Evolutionary conservation across 2,888 invertebrate genomes (phyloP).

Genomic region (Scaptomyza parva): DNA sequence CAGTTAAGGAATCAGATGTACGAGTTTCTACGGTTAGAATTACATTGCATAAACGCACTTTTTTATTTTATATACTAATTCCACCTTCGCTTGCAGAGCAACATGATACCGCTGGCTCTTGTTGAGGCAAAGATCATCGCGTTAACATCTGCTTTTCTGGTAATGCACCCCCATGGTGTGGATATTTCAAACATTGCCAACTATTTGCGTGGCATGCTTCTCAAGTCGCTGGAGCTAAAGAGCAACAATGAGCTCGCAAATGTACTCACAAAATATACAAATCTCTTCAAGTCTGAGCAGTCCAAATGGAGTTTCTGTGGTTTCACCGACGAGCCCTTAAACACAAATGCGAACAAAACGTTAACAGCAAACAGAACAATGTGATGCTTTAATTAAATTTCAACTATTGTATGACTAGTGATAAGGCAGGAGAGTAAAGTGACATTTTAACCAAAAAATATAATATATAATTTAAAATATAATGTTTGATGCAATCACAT

Average conservation of each 20-base stretch:
- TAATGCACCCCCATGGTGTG: slow-evolving; percentile 96
- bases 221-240: slow-evolving; percentile 88
- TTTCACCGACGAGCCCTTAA: slow-evolving; percentile 64
- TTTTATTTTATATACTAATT: not conserved
- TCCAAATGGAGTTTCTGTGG: slow-evolving; percentile 93
- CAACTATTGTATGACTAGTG: slow-evolving; percentile 53
- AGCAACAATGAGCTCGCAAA: slow-evolving; percentile 90
- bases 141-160: slow-evolving; percentile 93
- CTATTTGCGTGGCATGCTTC: slow-evolving; percentile 90
- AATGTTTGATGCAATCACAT: slow-evolving; percentile 67
- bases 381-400: slow-evolving; percentile 72
- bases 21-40: slow-evolving; percentile 24
- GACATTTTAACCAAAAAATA: slow-evolving; percentile 57
- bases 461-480: not conserved
- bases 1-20: slow-evolving; percentile 1
- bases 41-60: not conserved
- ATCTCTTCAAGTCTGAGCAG: slow-evolving; percentile 90
- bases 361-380: slow-evolving; percentile 57
- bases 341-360: slow-evolving; percentile 30
- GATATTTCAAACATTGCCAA: slow-evolving; percentile 95
- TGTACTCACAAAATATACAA: slow-evolving; percentile 91
- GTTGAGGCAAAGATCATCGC: slow-evolving; percentile 92
- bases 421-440: slow-evolving; percentile 43
- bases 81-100: slow-evolving; percentile 20
- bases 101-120: slow-evolving; percentile 49